phyloP scores from a whole-genome alignment of 2,888 invertebrate species.

The Tetragonisca angustula region DNA sequence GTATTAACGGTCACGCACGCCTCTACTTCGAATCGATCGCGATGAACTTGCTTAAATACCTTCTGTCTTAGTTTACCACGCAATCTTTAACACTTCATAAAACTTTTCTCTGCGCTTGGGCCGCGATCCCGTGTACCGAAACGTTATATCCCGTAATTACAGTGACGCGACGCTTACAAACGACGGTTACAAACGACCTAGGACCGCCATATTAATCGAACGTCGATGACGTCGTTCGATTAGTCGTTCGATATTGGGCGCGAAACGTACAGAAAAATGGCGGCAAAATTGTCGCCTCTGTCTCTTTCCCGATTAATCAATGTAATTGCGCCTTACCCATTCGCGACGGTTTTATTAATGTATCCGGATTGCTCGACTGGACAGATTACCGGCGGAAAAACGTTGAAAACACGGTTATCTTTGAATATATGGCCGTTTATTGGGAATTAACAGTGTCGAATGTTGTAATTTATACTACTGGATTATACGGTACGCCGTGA shows the following conservation, averaged over 20 bases:
- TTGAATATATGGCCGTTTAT: slow-evolving; percentile 45
- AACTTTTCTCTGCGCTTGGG: neutral
- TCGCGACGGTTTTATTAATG: slow-evolving; percentile 23
- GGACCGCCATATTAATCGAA: slow-evolving; percentile 36
- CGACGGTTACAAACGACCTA: neutral
- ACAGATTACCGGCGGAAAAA: slow-evolving; percentile 6
- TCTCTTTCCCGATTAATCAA: slow-evolving; percentile 49
- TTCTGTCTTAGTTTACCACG: slow-evolving; percentile 1
- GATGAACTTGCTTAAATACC: neutral
- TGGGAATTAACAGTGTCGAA: slow-evolving; percentile 58
- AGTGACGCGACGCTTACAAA: neutral
- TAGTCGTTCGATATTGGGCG: neutral
- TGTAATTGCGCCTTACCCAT: slow-evolving; percentile 29
- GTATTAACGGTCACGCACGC: neutral
- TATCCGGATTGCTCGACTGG: slow-evolving; percentile 21
- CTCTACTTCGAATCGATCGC: neutral
- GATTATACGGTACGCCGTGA: slow-evolving; percentile 60
- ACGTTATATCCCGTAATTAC: slow-evolving; percentile 51
- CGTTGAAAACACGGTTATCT: slow-evolving; percentile 36
- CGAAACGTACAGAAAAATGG: neutral
- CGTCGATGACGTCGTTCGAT: slow-evolving; percentile 16
- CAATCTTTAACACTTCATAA: neutral
- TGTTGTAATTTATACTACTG: slow-evolving; percentile 61
- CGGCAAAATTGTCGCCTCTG: slow-evolving; percentile 2
- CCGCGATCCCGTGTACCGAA: slow-evolving; percentile 5